Conservation (phyloP, 2,888 invertebrate genomes). For the Azorinus chamasolen region DNA sequence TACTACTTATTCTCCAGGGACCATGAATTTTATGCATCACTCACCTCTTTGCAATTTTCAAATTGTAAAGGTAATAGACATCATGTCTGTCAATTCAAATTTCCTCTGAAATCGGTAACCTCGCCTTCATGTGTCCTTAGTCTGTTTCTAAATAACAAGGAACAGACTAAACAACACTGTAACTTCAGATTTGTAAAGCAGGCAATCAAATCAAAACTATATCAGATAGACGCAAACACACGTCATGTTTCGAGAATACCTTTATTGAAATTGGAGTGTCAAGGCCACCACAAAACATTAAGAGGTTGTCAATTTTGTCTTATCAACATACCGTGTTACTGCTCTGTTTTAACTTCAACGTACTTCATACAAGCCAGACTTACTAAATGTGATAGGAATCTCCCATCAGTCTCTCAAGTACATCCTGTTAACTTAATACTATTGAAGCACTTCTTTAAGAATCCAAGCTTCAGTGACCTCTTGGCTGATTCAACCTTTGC, state of each 20-base stretch:
- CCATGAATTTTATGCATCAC: slow-evolving; percentile 34
- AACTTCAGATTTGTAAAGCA: slow-evolving; percentile 36
- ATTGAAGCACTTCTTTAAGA: slow-evolving; percentile 42
- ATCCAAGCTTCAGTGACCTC: slow-evolving; percentile 4
- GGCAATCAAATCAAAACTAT: slow-evolving; percentile 1
- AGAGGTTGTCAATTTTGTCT: slow-evolving; percentile 28
- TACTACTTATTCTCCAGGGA: slow-evolving; percentile 33
- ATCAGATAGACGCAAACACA: slow-evolving; percentile 12
- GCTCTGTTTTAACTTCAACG: slow-evolving; percentile 8
- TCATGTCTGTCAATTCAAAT: slow-evolving; percentile 9
- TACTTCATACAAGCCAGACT: slow-evolving; percentile 8
- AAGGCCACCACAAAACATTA: no score
- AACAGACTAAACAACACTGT: slow-evolving; percentile 1
- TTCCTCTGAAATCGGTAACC: slow-evolving; percentile 18
- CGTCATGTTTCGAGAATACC: slow-evolving; percentile 7
- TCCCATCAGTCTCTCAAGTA: slow-evolving; percentile 1
- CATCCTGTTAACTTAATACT: slow-evolving; percentile 48
- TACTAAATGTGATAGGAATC: neutral
- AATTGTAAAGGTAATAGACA: slow-evolving; percentile 10
- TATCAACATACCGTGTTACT: slow-evolving; percentile 7
- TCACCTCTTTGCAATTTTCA: slow-evolving; percentile 14
- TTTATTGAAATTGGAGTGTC: no score
- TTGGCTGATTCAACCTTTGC: slow-evolving; percentile 33
- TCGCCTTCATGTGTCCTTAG: slow-evolving; percentile 16
- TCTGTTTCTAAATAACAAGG: slow-evolving; percentile 13